Evolutionary conservation across 2,797 vertebrate species (phyloP).

Genomic region (Platalea minor): DNA sequence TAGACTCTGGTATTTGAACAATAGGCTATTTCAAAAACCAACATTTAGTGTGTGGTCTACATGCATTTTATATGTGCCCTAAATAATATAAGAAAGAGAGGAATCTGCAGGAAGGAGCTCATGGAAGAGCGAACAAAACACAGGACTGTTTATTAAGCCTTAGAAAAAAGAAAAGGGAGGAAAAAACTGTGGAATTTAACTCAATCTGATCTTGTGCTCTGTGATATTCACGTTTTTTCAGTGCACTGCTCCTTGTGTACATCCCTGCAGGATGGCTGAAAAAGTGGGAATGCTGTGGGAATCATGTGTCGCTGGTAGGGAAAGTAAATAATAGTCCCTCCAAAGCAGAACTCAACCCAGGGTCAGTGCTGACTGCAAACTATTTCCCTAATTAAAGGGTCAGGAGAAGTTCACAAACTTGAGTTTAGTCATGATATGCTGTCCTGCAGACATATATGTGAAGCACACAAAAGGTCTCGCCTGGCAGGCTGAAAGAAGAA

Average conservation of each 20-base stretch:
- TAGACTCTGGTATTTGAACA: not conserved
- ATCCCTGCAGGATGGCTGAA: not conserved
- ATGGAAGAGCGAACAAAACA: not conserved
- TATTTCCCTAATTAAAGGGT: not conserved
- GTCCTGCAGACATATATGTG: not conserved
- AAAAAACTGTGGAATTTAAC: not conserved
- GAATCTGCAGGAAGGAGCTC: not conserved
- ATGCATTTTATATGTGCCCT: not conserved
- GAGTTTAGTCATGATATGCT: not conserved
- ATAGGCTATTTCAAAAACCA: not conserved
- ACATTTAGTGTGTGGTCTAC: not conserved
- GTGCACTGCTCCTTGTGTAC: not conserved
- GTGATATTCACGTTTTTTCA: not conserved
- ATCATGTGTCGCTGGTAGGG: fast-evolving
- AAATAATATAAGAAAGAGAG: not conserved
- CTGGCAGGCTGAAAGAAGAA: not conserved
- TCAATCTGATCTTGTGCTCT: not conserved
- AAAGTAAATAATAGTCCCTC: not conserved
- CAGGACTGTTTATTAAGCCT: not conserved
- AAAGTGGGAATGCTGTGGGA: not conserved
- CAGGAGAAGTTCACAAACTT: not conserved
- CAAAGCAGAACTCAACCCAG: not conserved
- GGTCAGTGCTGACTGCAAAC: not conserved
- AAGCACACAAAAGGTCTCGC: not conserved
- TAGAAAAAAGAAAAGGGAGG: not conserved